Base-by-base conservation (phyloP, 2,113 vertebrate genomes). In the Oreotrochilus melanogaster region DNA sequence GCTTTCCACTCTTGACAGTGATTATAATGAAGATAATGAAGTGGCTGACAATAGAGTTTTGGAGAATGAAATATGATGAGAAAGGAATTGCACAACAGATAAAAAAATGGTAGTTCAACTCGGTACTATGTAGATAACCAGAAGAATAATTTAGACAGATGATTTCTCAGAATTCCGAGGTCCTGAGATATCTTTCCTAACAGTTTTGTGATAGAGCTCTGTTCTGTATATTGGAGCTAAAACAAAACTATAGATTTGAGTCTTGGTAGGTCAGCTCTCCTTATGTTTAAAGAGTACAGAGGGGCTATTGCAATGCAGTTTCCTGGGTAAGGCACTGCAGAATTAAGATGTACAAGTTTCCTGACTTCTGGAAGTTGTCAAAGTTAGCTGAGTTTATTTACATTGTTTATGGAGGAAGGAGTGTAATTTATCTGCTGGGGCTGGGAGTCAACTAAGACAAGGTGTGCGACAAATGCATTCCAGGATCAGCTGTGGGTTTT, bases 21-120 rank as follows among this genome's bases (percentile, higher is more conserved):
- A 90, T 93, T 94, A 70, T 89, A 91, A 94, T 78, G 88, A 97
- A 94, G 87, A 88, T 86, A 91, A 74, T 31, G 88, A 92, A 96
- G 39, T 58, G 74, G 62, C 48, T 93, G 82, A 97, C 94, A 80
- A 30, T 9, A 53, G 91, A 91, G 70, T 84, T 57, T 80, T 57
- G 62, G 73, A 89, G 80, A 78, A 78, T 57, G 69, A 89, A 94
- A 93, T 79, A 18, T 0, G 15, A 57, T 88, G 88, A 83, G 93
- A 92, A 93, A 65, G 60, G 75, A 76, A 51, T 61, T 90, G 51
- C 75, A 88, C 67, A 58, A 25, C 17, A 42, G 57, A 78, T 67
- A 28, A 1, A 67, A 47, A 89, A 96, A 74, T 83, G 67, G 62
- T 51, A 73, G 33, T 71, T 91, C 54, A 57, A 12, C 39, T 83